phyloP scores from a whole-genome alignment of 2,797 vertebrate species.

The Takifugu rubripes region DNA sequence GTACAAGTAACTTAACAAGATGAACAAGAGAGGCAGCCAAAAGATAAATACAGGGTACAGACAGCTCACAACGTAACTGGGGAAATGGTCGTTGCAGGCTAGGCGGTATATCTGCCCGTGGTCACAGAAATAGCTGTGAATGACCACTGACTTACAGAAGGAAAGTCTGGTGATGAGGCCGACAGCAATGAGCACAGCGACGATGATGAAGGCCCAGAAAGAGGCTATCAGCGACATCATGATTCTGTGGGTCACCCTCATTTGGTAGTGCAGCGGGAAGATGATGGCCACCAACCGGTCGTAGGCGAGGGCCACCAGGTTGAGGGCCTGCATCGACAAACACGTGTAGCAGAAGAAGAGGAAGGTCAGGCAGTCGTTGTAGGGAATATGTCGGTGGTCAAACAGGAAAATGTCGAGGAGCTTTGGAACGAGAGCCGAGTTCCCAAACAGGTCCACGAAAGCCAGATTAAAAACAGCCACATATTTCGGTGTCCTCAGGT shows the following conservation, averaged over 20 bases:
- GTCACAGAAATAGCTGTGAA: constrained; percentile 51
- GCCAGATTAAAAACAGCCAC: constrained; percentile 47
- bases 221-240: constrained; percentile 41
- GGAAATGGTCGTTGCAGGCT: constrained; percentile 52
- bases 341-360: constrained; percentile 42
- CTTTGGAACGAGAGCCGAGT: constrained; percentile 42
- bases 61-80: constrained; percentile 15
- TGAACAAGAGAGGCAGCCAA: constrained; percentile 59
- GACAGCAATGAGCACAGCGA: neutral
- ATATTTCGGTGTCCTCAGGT: constrained; percentile 40
- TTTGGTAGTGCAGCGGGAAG: constrained; percentile 60
- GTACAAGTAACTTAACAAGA: constrained; percentile 52
- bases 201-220: constrained; percentile 24
- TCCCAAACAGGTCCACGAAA: constrained; percentile 40
- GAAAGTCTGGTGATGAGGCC: constrained; percentile 56
- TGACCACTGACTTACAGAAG: constrained; percentile 43
- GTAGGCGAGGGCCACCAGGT: constrained; percentile 51
- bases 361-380: constrained; percentile 36
- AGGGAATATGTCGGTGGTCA: constrained; percentile 23
- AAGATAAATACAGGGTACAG: constrained; percentile 31
- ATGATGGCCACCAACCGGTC: constrained; percentile 65
- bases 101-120: constrained; percentile 53
- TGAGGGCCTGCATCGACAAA: constrained; percentile 53
- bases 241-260: constrained; percentile 40
- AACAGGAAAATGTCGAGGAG: constrained; percentile 47